Evolutionary conservation across 2,888 invertebrate genomes (phyloP).

Genomic region (Glaucopsyche alexis): DNA sequence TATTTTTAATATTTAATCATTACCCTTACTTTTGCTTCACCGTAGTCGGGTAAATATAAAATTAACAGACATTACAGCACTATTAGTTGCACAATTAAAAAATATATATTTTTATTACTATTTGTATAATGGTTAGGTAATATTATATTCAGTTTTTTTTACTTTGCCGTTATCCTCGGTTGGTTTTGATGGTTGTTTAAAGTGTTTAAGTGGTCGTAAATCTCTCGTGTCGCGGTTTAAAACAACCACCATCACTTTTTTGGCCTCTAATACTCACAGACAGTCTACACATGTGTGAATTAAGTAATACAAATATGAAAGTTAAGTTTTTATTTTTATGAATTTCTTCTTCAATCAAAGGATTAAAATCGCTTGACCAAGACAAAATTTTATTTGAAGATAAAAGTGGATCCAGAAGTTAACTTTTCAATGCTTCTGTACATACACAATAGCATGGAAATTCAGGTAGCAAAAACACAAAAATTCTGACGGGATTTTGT

Average conservation of each 20-base stretch:
- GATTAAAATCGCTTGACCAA: no score
- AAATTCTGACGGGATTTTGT: no score
- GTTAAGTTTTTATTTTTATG: background rate
- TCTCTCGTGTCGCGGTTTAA: constrained; percentile 3
- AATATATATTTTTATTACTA: background rate
- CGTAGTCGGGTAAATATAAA: no score
- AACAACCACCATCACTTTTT: constrained; percentile 14
- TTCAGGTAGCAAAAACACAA: background rate
- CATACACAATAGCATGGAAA: background rate
- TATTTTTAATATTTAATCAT: no score
- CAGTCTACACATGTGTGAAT: constrained; percentile 13
- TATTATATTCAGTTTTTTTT: background rate
- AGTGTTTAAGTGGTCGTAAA: constrained; percentile 22
- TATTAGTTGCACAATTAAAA: background rate
- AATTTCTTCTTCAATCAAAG: no score
- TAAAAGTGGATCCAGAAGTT: no score
- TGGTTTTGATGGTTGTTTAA: constrained; percentile 19
- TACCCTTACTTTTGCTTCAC: no score
- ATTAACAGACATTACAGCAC: background rate
- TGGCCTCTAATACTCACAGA: background rate
- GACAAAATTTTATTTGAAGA: background rate
- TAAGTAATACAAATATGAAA: background rate
- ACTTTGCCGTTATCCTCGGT: constrained; percentile 14
- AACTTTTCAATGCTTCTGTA: background rate
- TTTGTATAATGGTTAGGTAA: background rate